phyloP scores from a whole-genome alignment of 2,888 invertebrate genomes.

The Noctua comes region DNA sequence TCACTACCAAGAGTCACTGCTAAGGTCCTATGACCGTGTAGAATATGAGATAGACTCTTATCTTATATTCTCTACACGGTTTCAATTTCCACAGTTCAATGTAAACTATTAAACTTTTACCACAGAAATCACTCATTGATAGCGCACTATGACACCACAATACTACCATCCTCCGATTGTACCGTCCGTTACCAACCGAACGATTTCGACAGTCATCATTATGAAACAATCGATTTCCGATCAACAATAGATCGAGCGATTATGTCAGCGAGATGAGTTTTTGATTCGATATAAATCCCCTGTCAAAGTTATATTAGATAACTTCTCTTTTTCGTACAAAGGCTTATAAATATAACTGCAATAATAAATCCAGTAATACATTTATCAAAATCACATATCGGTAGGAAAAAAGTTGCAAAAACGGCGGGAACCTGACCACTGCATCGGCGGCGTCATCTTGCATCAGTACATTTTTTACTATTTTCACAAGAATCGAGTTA shows the following conservation, averaged over 20 bases:
- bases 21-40: too few relatives aligned
- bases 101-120: background rate
- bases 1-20: too few relatives aligned
- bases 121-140: slow-evolving; percentile 25
- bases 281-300: slow-evolving; percentile 67
- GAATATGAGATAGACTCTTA: too few relatives aligned
- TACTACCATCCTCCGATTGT: slow-evolving; percentile 64
- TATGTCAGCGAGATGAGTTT: slow-evolving; percentile 74
- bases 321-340: slow-evolving; percentile 33
- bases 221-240: slow-evolving; percentile 74
- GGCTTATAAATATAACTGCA: slow-evolving; percentile 16
- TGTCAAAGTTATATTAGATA: slow-evolving; percentile 51
- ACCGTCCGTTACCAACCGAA: slow-evolving; percentile 62
- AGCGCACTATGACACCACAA: slow-evolving; percentile 47
- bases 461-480: slow-evolving; percentile 42
- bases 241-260: slow-evolving; percentile 69
- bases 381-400: slow-evolving; percentile 20
- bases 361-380: slow-evolving; percentile 18
- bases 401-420: background rate
- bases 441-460: slow-evolving; percentile 29
- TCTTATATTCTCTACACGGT: too few relatives aligned
- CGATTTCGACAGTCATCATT: slow-evolving; percentile 71
- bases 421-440: slow-evolving; percentile 16
- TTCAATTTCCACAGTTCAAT: too few relatives aligned
- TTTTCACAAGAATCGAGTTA: slow-evolving; percentile 64